A percentile compares a stretch with the other conserved stretches of the same genome.
Conservation (phyloP, 2,888 invertebrate species). For the Sphecodes monilicornis region DNA sequence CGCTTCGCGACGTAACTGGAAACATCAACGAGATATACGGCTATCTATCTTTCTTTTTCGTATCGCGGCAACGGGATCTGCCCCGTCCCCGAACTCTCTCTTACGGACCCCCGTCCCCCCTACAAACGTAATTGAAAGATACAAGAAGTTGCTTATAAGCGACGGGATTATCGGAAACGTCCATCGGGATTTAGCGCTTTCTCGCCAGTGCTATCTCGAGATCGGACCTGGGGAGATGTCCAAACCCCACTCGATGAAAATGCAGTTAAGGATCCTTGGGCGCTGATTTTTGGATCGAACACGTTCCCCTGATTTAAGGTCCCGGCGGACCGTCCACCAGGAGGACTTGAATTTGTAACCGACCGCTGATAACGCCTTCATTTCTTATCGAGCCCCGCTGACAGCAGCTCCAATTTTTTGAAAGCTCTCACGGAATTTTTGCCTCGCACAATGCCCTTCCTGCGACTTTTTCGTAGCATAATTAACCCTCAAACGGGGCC, state of each 20-base stretch:
- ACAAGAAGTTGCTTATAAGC: constrained; percentile 33
- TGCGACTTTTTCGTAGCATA: background rate
- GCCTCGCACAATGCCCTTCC: background rate
- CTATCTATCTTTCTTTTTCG: constrained; percentile 48
- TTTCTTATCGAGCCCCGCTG: background rate
- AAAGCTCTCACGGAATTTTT: background rate
- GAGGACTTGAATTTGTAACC: background rate
- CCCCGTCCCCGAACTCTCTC: background rate
- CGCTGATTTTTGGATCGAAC: constrained; percentile 5
- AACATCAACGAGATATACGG: constrained; percentile 63
- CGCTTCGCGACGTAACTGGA: constrained; percentile 55
- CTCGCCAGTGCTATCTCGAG: constrained; percentile 12
- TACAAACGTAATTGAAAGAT: constrained; percentile 42
- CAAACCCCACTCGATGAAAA: background rate
- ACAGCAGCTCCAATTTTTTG: background rate
- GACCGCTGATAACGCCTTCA: background rate
- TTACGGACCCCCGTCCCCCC: background rate
- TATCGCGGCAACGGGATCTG: constrained; percentile 37
- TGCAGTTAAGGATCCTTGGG: background rate
- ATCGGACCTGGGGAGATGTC: background rate
- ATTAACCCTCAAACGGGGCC: background rate
- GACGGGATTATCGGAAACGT: constrained; percentile 32
- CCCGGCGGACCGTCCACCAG: background rate
- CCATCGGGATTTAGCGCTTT: constrained; percentile 38
- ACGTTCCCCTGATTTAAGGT: background rate